Base-by-base conservation (phyloP, 2,113 vertebrate species). In the Chaetodon auriga region DNA sequence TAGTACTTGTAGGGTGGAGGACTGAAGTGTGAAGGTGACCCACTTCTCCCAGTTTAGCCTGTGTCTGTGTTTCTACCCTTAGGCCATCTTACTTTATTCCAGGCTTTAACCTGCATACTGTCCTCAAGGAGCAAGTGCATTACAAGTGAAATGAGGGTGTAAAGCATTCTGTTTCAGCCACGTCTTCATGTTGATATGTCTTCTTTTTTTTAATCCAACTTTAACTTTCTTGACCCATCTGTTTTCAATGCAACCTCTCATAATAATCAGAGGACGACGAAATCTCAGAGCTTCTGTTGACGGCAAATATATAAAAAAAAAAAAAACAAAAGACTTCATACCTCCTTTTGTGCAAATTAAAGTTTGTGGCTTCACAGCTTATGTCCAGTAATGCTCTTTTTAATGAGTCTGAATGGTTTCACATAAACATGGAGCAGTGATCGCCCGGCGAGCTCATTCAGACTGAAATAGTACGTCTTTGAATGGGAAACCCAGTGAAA, bases 11-110 rank as follows among this genome's bases (percentile, higher is more conserved):
- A 65, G 87, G 25, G 64, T 81, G 36, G 78, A 73, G 76, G 84
- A 71, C 23, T 84, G 68, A 77, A 82, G 84, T 90, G 75, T 92
- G 90, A 94, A 95, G 93, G 94, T 95, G 94, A 95, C 94, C 94
- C 92, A 95, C 85, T 94, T 95, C 90, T 93, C 92, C 90, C 85
- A 90, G 88, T 93, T 92, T 91, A 93, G 90, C 88, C 90, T 36
- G 5, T 92, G 90, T 92, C 90, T 93, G 85, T 68, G 70, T 85
- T 78, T 90, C 85, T 65, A 87, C 88, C 92, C 90, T 86, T 70
- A 82, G 84, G 94, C 87, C 79, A 65, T 80, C 68, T 78, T 78
- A 57, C 82, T 91, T 93, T 84, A 91, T 93, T 93, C 88, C 73
- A 15, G 87, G 86, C 77, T 86, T 86, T 85, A 91, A 89, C 87